Conservation (phyloP, 2,113 vertebrate species). For the Ellobius talpinus region DNA sequence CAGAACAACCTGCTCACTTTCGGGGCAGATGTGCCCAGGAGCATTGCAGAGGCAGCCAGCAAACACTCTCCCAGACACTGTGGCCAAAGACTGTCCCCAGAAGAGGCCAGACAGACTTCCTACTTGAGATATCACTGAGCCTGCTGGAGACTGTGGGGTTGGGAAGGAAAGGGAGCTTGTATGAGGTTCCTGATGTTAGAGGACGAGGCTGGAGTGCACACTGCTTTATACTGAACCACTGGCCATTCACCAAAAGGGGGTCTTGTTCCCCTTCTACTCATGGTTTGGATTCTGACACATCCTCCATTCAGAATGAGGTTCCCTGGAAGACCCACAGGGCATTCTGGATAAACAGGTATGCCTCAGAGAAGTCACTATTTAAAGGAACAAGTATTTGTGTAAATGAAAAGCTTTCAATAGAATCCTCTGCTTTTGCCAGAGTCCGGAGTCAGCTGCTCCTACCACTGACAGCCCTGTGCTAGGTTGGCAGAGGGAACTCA, state of each 20-base stretch:
- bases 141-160: fast-evolving
- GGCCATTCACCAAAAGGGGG: background rate
- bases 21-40: background rate
- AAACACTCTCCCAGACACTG: fast-evolving
- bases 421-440: background rate
- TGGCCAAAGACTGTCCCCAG: background rate
- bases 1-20: background rate
- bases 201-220: background rate
- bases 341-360: background rate
- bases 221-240: background rate
- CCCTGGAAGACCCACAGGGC: background rate
- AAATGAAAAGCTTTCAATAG: background rate
- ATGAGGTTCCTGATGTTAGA: no score
- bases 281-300: background rate
- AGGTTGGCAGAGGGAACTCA: background rate
- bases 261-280: background rate
- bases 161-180: no score
- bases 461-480: background rate
- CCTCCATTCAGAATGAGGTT: background rate
- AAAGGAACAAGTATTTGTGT: background rate
- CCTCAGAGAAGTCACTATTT: background rate
- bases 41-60: background rate
- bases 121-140: background rate
- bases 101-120: background rate
- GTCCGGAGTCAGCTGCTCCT: background rate